Percentiles rank a stretch among this genome's conserved stretches.
These are phyloP conservation scores for Erithacus rubecula DNA, from an alignment of 2,797 vertebrate genomes.

Conservation along the genomic window DNA sequence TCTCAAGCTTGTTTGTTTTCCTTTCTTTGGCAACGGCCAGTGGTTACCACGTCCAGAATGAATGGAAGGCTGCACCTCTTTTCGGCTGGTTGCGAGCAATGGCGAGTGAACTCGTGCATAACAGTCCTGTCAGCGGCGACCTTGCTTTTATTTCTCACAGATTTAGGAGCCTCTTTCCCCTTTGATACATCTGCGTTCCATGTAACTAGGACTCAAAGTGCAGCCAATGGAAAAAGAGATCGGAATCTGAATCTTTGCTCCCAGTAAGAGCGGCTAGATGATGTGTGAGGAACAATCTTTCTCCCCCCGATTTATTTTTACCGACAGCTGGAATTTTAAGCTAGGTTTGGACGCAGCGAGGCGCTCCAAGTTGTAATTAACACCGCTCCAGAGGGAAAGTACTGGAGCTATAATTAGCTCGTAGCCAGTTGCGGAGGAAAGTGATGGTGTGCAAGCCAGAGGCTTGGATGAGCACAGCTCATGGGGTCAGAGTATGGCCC, in stretches of 20 bases:
- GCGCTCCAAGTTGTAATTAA: background rate
- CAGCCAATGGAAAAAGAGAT: background rate
- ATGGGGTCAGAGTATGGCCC: background rate
- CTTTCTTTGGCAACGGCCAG: background rate
- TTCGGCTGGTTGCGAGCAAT: slow-evolving; percentile 25
- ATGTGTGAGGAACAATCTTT: background rate
- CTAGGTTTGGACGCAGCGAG: background rate
- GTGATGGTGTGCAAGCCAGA: background rate
- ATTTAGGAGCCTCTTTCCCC: background rate
- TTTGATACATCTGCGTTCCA: background rate
- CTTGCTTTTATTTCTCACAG: background rate
- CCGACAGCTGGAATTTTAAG: background rate
- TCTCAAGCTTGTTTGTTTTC: background rate
- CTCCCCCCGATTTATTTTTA: background rate
- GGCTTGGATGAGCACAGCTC: background rate
- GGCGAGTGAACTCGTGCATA: background rate
- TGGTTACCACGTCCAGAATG: background rate
- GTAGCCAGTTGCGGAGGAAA: background rate
- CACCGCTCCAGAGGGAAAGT: background rate
- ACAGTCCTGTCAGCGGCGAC: background rate
- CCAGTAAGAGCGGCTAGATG: background rate
- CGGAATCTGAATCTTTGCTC: background rate
- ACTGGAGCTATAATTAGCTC: background rate
- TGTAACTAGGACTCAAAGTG: background rate
- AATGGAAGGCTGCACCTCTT: slow-evolving; percentile 8